Base-by-base conservation (phyloP, 1,140 invertebrate species). In the Orius laevigatus region DNA sequence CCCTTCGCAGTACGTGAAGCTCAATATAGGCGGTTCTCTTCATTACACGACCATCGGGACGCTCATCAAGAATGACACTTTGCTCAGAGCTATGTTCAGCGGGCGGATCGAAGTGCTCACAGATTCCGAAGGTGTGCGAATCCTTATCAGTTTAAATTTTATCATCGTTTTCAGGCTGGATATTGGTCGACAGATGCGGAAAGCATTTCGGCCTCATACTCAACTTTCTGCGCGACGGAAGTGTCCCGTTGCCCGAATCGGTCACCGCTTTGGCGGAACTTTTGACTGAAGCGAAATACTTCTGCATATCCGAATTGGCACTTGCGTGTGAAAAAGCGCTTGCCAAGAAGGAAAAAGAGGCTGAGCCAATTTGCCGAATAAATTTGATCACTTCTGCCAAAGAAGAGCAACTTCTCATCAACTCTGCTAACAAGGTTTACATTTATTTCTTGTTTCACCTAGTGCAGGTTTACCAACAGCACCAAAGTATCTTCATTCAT, bases 41-140 rank as follows among this genome's bases (percentile, higher is more conserved):
- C 74, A 86, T 73, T 85, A 87, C 56, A 98, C 94, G 3, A 97
- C 93, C 0, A 90, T 97, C 60, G 88, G 88, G 20, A 98, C 94
- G 10, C 67, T 98, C 10, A 90, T 87, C 1, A 96, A 97, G 70
- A 83, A 90, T 65, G 91, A 96, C 66, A 91, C 83, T n/a, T 98
- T 98, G 94, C 66, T 98, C 3, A 72, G 90, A 60, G 92, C 93
- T 3, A 98, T 98, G 94, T 98, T 98, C 61, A 94, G 89, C 67
- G 93, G 93, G 3, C 72, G 92, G 58, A 91, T 97, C 86, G 91
- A 96, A 70, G 88, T 98, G 40, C 70, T 93, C 5, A 94, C 88
- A 43, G 94, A 98, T 70, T 84, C 86, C 14, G 93, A 98, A 76
- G 93, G 91, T 93, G 11, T 46, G 39, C 8, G 12, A 38, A 4